Percentiles rank a stretch among this genome's conserved stretches.
phyloP scores from a whole-genome alignment of 2,888 invertebrate genomes.

The Hesperia comma region DNA sequence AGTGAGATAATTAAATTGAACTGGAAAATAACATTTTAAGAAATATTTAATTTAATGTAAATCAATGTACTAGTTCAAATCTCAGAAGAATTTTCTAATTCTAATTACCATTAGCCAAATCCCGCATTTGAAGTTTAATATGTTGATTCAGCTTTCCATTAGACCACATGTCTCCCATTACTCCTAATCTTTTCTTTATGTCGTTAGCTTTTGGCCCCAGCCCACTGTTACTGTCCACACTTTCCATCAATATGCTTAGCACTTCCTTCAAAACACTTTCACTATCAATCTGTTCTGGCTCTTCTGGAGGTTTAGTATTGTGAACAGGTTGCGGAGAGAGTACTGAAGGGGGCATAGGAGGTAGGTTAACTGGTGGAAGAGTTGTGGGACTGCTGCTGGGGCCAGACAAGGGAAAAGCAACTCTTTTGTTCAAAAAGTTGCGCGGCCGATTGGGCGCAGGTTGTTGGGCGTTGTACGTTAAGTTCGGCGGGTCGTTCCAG shows the following conservation, averaged over 20 bases:
- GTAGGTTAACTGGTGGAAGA: conserved; percentile 53
- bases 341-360: conserved; percentile 57
- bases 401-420: conserved; percentile 77
- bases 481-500: conserved; percentile 84
- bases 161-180: conserved; percentile 84
- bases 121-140: conserved; percentile 76
- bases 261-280: conserved; percentile 64
- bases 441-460: conserved; percentile 70
- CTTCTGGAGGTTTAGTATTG: conserved; percentile 32
- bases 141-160: conserved; percentile 79
- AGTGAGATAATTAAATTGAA: no score
- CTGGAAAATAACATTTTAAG: no score
- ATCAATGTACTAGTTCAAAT: no score
- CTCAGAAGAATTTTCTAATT: not conserved
- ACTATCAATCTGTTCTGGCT: conserved; percentile 55
- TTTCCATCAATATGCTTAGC: conserved; percentile 59
- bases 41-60: no score
- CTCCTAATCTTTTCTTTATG: conserved; percentile 78
- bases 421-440: conserved; percentile 80
- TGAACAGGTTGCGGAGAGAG: conserved; percentile 42
- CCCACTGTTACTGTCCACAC: conserved; percentile 67
- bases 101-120: conserved; percentile 80
- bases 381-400: conserved; percentile 48
- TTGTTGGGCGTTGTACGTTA: conserved; percentile 73
- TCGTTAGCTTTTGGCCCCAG: conserved; percentile 76